Conservation (phyloP, 2,113 vertebrate genomes). For the Fregata magnificens region DNA sequence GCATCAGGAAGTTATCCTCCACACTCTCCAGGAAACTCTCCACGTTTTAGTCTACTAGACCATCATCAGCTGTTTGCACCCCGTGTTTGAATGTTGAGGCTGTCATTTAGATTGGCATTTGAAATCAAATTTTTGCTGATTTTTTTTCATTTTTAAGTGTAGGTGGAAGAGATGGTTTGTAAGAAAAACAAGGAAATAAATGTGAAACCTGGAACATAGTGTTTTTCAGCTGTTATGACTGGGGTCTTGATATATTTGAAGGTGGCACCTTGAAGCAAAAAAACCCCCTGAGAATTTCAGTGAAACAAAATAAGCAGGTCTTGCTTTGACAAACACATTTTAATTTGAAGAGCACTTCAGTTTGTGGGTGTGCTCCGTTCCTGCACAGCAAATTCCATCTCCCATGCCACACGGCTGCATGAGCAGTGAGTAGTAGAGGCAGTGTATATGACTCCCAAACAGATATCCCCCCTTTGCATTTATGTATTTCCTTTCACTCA, state of each 20-base stretch:
- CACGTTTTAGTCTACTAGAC: neutral
- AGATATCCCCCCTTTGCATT: neutral
- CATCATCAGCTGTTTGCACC: neutral
- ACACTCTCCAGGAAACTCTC: no score
- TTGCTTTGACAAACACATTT: neutral
- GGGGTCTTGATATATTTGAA: neutral
- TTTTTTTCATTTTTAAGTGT: neutral
- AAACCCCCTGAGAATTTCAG: neutral
- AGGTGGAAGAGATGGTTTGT: neutral
- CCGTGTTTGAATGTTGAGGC: neutral
- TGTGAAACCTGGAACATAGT: neutral
- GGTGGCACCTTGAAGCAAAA: neutral
- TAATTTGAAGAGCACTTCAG: neutral
- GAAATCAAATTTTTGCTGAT: neutral
- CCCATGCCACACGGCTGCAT: neutral
- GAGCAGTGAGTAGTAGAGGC: neutral
- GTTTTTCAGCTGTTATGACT: neutral
- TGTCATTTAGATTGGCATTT: conserved; percentile 34
- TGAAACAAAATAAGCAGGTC: neutral
- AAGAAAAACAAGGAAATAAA: neutral
- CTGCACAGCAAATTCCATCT: neutral
- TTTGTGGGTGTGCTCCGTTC: neutral
- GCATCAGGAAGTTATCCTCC: no score
- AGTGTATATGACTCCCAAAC: neutral
- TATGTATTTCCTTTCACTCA: neutral